phyloP scores from a whole-genome alignment of 1,140 invertebrate genomes.

The Acyrthosiphon pisum region DNA sequence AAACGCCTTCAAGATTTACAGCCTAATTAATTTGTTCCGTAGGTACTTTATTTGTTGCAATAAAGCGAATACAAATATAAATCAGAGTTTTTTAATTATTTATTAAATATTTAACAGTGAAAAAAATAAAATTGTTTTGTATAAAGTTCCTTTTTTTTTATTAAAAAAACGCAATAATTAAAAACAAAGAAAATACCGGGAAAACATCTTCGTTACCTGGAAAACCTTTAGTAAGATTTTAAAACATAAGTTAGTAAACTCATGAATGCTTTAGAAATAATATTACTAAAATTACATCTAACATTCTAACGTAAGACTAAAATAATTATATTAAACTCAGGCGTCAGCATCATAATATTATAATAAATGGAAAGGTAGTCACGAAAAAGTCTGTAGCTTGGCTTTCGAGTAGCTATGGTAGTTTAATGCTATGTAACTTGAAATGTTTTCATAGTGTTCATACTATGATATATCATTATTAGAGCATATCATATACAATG shows the following conservation, averaged over 20 bases:
- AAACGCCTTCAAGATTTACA: neutral
- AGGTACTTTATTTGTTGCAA: neutral
- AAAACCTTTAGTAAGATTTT: neutral
- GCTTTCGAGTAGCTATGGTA: no score
- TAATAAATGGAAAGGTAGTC: neutral
- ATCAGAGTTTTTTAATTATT: neutral
- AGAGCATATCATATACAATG: neutral
- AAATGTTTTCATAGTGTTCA: neutral
- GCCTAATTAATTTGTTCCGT: neutral
- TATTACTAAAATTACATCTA: neutral
- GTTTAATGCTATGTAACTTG: neutral
- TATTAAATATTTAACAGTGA: neutral
- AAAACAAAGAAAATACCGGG: neutral
- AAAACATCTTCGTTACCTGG: neutral
- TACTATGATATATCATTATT: neutral
- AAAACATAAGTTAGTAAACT: neutral
- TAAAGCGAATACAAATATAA: neutral
- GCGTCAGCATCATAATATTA: neutral
- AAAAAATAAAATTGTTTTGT: neutral
- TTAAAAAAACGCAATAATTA: neutral
- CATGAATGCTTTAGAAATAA: neutral
- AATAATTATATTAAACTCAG: neutral
- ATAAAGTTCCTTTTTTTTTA: neutral
- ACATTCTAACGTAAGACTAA: neutral
- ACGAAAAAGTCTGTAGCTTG: neutral